These are phyloP conservation scores for Sympetrum striolatum DNA, from an alignment of 2,888 invertebrate genomes.

Conservation along the genomic window DNA sequence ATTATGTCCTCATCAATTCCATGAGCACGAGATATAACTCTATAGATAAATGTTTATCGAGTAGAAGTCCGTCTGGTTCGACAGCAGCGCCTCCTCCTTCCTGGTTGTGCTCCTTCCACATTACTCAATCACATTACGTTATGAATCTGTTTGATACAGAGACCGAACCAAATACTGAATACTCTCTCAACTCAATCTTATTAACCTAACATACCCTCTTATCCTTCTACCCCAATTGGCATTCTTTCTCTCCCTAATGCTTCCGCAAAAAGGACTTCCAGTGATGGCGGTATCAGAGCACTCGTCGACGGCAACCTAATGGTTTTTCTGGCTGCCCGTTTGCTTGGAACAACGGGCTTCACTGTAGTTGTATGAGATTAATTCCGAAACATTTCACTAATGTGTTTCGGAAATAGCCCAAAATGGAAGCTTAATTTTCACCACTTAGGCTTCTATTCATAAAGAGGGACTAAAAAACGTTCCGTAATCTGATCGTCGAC, in stretches of 20 bases:
- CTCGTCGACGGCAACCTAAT: not conserved
- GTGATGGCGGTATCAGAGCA: conserved; percentile 37
- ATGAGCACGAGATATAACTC: not conserved
- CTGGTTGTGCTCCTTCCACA: not conserved
- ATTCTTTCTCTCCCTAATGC: conserved; percentile 26
- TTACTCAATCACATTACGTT: not conserved
- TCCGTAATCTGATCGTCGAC: not conserved
- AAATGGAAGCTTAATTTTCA: not conserved
- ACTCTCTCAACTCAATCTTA: not conserved
- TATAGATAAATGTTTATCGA: not conserved
- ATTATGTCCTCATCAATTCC: not conserved
- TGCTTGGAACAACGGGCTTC: not conserved
- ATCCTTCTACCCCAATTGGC: not conserved
- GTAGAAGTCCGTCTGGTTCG: not conserved
- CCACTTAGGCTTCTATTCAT: not conserved
- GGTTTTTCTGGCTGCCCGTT: not conserved
- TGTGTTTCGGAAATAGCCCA: not conserved
- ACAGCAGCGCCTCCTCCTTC: not conserved
- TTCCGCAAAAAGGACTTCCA: conserved; percentile 32
- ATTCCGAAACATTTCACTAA: not conserved
- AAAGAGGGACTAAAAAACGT: not conserved
- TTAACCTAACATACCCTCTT: not conserved
- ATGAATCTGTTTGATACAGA: too few species aligned
- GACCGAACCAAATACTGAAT: not conserved
- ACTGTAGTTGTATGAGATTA: not conserved